Percentiles rank a stretch among this genome's conserved stretches.
Conservation (phyloP, 2,888 invertebrate species). For the Polyommatus iphigenia region DNA sequence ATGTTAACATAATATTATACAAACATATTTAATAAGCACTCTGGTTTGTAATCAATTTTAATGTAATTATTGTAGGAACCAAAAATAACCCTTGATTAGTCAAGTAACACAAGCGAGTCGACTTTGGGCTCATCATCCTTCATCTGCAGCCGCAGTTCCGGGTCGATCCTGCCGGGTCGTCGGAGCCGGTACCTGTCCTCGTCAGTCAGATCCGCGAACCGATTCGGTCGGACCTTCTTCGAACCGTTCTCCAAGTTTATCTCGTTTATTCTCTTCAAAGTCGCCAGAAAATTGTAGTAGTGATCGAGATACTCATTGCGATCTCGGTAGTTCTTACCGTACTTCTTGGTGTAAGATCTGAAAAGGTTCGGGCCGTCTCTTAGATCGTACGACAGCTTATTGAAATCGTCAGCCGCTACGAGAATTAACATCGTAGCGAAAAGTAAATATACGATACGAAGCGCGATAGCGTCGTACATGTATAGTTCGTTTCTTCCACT, state of each 20-base stretch:
- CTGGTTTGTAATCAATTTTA: too few relatives aligned
- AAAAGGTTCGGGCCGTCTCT: constrained; percentile 42
- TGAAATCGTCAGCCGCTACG: constrained; percentile 33
- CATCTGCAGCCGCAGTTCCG: constrained; percentile 44
- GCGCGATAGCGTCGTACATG: too few relatives aligned
- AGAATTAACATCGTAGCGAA: neutral
- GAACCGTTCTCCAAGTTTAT: constrained; percentile 48
- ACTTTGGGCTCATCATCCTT: constrained; percentile 36
- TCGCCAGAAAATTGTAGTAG: constrained; percentile 53
- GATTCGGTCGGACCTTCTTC: constrained; percentile 52
- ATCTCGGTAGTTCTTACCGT: constrained; percentile 48
- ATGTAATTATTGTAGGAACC: too few relatives aligned
- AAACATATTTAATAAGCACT: too few relatives aligned
- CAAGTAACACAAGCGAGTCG: constrained; percentile 33
- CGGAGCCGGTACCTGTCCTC: constrained; percentile 43
- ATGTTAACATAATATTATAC: too few relatives aligned
- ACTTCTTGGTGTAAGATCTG: constrained; percentile 42
- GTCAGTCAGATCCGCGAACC: constrained; percentile 54
- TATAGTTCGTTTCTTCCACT: neutral
- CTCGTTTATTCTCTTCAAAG: constrained; percentile 52
- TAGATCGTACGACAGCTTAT: constrained; percentile 40
- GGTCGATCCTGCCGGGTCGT: constrained; percentile 45
- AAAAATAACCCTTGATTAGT: neutral
- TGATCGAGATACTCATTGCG: constrained; percentile 51
- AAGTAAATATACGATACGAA: neutral